A percentile compares a stretch with the other conserved stretches of the same genome.
Evolutionary conservation across 2,797 vertebrate species (phyloP).

Genomic region (Corythornis leucogaster): DNA sequence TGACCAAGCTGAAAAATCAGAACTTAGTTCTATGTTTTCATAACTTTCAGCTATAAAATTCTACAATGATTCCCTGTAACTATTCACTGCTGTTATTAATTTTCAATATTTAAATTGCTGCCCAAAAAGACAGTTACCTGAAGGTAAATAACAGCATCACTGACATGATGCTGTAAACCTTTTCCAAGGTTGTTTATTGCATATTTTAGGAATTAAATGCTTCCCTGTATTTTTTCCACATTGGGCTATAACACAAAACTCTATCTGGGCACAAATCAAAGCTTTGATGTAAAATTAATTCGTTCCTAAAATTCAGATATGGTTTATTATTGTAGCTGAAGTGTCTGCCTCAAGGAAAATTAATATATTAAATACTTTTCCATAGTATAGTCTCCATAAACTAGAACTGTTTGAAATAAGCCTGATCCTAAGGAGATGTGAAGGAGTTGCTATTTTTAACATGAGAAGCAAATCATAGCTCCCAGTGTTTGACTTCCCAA

Average conservation of each 20-base stretch:
- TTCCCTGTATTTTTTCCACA: neutral
- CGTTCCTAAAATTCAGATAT: neutral
- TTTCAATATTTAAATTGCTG: neutral
- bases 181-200: neutral
- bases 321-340: slow-evolving; percentile 55
- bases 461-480: slow-evolving; percentile 66
- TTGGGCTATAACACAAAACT: neutral
- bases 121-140: neutral
- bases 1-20: neutral
- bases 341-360: slow-evolving; percentile 47
- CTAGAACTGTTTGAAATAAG: slow-evolving; percentile 66
- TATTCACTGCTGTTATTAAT: neutral
- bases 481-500: slow-evolving; percentile 76
- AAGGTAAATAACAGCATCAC: neutral
- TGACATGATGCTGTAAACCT: neutral
- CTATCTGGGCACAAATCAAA: neutral
- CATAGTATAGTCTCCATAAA: slow-evolving; percentile 32
- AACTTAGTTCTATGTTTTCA: neutral
- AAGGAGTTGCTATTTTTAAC: slow-evolving; percentile 70
- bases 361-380: slow-evolving; percentile 47
- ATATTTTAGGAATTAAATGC: slow-evolving; percentile 33
- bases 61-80: neutral
- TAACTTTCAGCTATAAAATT: neutral
- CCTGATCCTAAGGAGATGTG: slow-evolving; percentile 49
- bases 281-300: slow-evolving; percentile 45